Evolutionary conservation across 1,140 invertebrate species (phyloP), one percentile per base, ranked within the genome.

Genomic region (Olivierus martensii): DNA sequence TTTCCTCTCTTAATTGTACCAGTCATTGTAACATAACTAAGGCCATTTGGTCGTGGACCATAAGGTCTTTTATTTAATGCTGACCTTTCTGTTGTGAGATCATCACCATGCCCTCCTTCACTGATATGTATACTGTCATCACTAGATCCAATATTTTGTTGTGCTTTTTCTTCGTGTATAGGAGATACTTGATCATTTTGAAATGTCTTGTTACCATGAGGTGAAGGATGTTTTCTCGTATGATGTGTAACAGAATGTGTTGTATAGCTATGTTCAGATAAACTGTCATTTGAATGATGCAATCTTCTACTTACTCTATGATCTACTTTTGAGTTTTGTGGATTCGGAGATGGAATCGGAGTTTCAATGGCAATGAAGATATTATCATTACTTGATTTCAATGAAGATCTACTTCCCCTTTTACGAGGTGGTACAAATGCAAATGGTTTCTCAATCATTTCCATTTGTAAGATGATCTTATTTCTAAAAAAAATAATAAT

Each of bases 1-100:
- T 77, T 78, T 0, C 81, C 81, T 42, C 79, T 68, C 61, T 80
- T 82, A 5, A 83, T 80, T 14, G 80, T 83, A 15, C 81, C 81
- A 7, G 80, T 81, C 55, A 70, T 60, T 7, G 67, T 71, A 9
- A 71, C 62, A 43, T 61, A 66, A 19, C 59, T 53, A 18, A 52
- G 55, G 6, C 38, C 48, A 48, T 50, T 49, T 37, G 51, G 50
- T 12, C 51, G 28, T 2, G 28, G 9, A 28, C 28, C 28, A 9
- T 28, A 28, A 28, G 28, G 28, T 28, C 28, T 28, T 9, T 28
- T 52, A 56, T 56, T 52, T 41, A 56, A 49, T 3, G 51, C 50
- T 38, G 51, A 52, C 19, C 52, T 46, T 15, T 53, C 52, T 47
- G 49, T 57, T 9, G 48, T 21, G 38, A 53, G 38, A 18, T 53